These are phyloP conservation scores for Tinea pellionella DNA, from an alignment of 2,888 invertebrate species.

Conservation along the genomic window DNA sequence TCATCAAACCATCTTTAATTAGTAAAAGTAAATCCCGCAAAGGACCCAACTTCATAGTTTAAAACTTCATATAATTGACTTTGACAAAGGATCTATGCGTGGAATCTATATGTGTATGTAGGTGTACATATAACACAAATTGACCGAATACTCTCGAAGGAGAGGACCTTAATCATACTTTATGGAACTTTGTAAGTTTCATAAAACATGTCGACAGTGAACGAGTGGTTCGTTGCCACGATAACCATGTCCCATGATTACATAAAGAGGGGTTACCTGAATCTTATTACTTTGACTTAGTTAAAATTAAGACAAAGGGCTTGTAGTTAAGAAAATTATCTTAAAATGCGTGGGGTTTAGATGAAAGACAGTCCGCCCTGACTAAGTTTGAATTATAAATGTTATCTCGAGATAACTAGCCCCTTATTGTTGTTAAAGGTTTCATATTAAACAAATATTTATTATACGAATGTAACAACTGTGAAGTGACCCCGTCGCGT, in stretches of 20 bases:
- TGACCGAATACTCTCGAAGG: neutral
- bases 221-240: neutral
- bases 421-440: no score
- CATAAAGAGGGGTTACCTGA: neutral
- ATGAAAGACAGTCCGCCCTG: neutral
- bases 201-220: neutral
- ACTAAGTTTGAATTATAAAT: neutral
- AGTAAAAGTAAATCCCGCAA: no score
- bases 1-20: no score
- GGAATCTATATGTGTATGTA: no score
- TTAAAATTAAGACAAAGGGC: slow-evolving; percentile 4
- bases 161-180: neutral
- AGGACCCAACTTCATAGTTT: no score
- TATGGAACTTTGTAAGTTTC: neutral
- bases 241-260: neutral
- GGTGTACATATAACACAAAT: neutral
- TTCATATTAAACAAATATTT: no score
- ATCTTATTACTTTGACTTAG: neutral
- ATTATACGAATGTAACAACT: no score
- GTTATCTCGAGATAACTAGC: neutral
- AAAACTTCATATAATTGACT: no score
- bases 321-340: slow-evolving; percentile 1
- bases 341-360: neutral
- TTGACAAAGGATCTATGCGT: no score
- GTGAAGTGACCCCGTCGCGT: no score